A percentile compares a stretch with the other conserved stretches of the same genome.
phyloP scores from a whole-genome alignment of 2,113 vertebrate genomes.

The Oncorhynchus tshawytscha region DNA sequence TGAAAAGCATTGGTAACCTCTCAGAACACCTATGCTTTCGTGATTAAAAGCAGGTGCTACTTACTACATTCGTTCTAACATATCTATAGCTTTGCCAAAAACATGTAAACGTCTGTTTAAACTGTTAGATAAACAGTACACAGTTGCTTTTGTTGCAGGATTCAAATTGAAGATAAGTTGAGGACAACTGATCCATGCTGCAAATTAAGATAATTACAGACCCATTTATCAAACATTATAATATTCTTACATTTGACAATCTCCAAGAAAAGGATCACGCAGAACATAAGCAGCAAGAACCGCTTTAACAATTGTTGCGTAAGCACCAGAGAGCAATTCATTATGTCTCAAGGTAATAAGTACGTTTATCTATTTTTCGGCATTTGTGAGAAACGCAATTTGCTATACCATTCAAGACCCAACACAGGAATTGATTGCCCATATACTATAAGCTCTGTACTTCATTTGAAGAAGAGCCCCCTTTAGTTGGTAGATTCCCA shows the following conservation, averaged over 20 bases:
- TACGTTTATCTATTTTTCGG: constrained; percentile 19
- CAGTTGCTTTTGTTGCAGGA: neutral
- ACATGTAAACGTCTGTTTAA: constrained; percentile 24
- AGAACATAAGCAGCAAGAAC: neutral
- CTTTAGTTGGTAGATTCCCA: neutral
- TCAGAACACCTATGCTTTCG: constrained; percentile 42
- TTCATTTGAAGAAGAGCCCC: neutral
- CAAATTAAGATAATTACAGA: constrained; percentile 3
- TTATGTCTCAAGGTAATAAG: constrained; percentile 14
- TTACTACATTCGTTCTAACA: constrained; percentile 29
- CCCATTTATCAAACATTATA: constrained; percentile 27
- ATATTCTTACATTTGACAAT: constrained; percentile 7
- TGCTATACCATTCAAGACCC: constrained; percentile 23
- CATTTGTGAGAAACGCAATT: constrained; percentile 19
- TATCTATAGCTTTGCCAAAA: constrained; percentile 24
- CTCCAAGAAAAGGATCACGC: constrained; percentile 10
- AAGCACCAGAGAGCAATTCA: constrained; percentile 14
- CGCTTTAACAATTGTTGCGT: constrained; percentile 20
- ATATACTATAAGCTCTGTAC: neutral
- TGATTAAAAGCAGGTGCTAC: constrained; percentile 33
- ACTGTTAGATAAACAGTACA: neutral
- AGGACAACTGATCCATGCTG: constrained; percentile 2
- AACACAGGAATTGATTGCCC: constrained; percentile 36
- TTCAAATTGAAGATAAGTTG: constrained; percentile 2
- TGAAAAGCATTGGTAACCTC: constrained; percentile 29